Base-by-base conservation (phyloP, 2,797 vertebrate genomes). In the Semaprochilodus insignis region DNA sequence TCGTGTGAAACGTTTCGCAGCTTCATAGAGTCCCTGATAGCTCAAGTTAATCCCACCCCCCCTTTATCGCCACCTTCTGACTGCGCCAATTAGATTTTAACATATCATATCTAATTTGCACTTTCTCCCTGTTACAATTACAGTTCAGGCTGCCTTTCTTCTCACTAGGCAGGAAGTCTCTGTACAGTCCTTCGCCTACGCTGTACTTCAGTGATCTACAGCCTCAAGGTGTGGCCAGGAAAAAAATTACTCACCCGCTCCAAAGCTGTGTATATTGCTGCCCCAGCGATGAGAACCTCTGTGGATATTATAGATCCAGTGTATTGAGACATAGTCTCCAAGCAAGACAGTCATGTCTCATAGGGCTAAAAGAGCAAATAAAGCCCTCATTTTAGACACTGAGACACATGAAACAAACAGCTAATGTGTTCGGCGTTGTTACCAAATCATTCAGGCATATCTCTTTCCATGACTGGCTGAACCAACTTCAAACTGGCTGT, bases 1-100 rank as follows among this genome's bases (percentile, higher is more conserved):
- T 82, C 21, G 66, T 36, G 55, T 77, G 65, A 84, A 62, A 21
- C 71, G 83, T 83, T 88, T 88, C 74, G 60, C 78, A 76, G 81
- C 77, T 82, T 83, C 82, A 82, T 71, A 81, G 71, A 62, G 72
- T 77, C 75, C 66, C 77, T 81, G 79, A 85, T 85, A 80, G 73
- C 76, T 79, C 69, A 74, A 81, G 71, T 83, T 82, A 83, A 85
- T 84, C 80, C 82, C 72, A 57, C 40, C 66, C 69, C 69, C 48
- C 54, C 60, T 77, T 85, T 82, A 85, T 88, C 71, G 31, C 66
- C 73, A 59, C 83, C 63, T 82, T 86, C 52, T 83, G 81, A 86
- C 79, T 52, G 25, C 60, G 63, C 52, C 85, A 85, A 85, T 84
- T 85, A 82, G 52, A 84, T 83, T 83, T 83, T 71, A 82, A 80